phyloP scores from a whole-genome alignment of 2,888 invertebrate genomes.

The Ypsolopha scabrella region DNA sequence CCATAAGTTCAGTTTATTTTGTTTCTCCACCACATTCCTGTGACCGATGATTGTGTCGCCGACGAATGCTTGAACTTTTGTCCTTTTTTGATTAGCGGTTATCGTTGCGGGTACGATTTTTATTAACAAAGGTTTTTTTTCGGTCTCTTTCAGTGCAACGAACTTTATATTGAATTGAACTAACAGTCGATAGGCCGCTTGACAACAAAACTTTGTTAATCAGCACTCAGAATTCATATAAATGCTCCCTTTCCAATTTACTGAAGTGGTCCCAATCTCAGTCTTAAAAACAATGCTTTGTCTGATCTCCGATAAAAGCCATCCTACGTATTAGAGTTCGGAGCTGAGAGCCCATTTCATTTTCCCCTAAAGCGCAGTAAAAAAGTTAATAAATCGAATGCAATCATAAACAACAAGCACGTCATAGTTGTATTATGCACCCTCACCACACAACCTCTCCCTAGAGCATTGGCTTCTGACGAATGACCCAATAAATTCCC shows the following conservation, averaged over 20 bases:
- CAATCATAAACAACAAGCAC: constrained; percentile 50
- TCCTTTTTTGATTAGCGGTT: constrained; percentile 61
- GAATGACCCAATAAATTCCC: constrained; percentile 68
- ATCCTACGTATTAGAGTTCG: no score
- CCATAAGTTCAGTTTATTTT: constrained; percentile 52
- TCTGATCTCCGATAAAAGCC: neutral
- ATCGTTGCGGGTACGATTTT: constrained; percentile 42
- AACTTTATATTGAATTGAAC: neutral
- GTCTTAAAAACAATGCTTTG: neutral
- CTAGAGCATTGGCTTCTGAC: constrained; percentile 57
- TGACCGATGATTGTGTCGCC: constrained; percentile 40
- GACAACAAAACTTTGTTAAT: constrained; percentile 2
- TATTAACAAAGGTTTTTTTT: constrained; percentile 17
- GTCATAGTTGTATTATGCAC: constrained; percentile 56
- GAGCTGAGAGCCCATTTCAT: neutral
- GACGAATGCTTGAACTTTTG: constrained; percentile 62
- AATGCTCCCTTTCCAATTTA: neutral
- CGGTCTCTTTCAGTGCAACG: neutral
- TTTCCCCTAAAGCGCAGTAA: constrained; percentile 2
- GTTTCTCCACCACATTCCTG: constrained; percentile 36
- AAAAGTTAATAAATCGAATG: constrained; percentile 50
- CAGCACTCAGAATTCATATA: constrained; percentile 8
- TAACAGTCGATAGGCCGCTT: neutral
- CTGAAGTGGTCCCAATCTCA: neutral
- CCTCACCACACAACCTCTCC: constrained; percentile 59